phyloP scores from a whole-genome alignment of 2,888 invertebrate species.

The Rugalucina vietnamica region DNA sequence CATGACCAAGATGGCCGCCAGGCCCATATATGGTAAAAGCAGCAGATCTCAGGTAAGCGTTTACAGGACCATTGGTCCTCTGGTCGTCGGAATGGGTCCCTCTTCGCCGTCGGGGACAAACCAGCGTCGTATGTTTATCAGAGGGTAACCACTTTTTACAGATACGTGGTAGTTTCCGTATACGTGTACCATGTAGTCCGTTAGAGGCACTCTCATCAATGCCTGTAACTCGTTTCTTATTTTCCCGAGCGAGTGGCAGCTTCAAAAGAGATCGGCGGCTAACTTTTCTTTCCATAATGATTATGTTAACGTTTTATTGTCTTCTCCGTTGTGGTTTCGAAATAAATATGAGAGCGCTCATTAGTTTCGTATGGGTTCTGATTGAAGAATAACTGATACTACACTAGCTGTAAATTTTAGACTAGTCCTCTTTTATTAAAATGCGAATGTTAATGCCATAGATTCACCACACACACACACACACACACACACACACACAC shows the following conservation, averaged over 20 bases:
- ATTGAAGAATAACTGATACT: too few relatives aligned
- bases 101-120: background rate
- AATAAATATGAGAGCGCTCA: background rate
- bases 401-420: too few relatives aligned
- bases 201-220: background rate
- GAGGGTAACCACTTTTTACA: background rate
- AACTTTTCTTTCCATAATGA: slow-evolving; percentile 4
- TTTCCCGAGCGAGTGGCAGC: background rate
- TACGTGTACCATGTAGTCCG: background rate
- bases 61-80: too few relatives aligned
- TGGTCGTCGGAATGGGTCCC: background rate
- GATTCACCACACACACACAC: too few relatives aligned
- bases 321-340: background rate
- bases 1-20: too few relatives aligned
- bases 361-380: too few relatives aligned
- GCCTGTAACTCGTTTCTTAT: background rate
- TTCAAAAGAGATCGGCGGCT: background rate
- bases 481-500: too few relatives aligned
- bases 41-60: too few relatives aligned
- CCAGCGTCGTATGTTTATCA: background rate
- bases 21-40: too few relatives aligned
- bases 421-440: too few relatives aligned
- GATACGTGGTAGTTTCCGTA: background rate
- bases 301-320: background rate
- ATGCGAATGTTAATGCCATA: too few relatives aligned